A percentile compares a stretch with the other conserved stretches of the same genome.
phyloP scores from a whole-genome alignment of 2,888 invertebrate species.

The Thyatira batis region DNA sequence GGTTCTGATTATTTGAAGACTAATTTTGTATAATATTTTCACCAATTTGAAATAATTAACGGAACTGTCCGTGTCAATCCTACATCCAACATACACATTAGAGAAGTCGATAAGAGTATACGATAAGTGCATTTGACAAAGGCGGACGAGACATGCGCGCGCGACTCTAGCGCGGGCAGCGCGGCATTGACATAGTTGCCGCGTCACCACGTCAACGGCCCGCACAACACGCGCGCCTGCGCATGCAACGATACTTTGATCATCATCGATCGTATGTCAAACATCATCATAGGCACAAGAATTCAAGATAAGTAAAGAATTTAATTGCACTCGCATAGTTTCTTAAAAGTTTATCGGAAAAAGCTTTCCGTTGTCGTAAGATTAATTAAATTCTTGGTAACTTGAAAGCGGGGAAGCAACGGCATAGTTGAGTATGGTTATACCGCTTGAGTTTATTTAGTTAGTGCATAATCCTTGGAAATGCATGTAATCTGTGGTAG shows the following conservation, averaged over 20 bases:
- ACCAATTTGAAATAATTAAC: too few relatives aligned
- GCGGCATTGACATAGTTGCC: conserved; percentile 78
- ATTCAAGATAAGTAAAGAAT: background rate
- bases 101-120: conserved; percentile 73
- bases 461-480: too few relatives aligned
- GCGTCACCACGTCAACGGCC: conserved; percentile 54
- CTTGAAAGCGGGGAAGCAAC: background rate
- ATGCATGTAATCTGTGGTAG: too few relatives aligned
- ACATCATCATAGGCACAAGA: background rate
- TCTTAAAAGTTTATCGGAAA: conserved; percentile 12
- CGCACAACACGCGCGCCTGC: conserved; percentile 37
- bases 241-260: conserved; percentile 24
- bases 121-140: conserved; percentile 47
- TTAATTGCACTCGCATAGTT: background rate
- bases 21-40: too few relatives aligned
- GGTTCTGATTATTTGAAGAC: too few relatives aligned
- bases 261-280: background rate
- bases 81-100: too few relatives aligned
- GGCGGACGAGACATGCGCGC: background rate
- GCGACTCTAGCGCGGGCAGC: conserved; percentile 45
- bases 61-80: too few relatives aligned
- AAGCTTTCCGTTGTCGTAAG: conserved; percentile 19
- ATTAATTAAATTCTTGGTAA: conserved; percentile 32
- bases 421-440: too few relatives aligned
- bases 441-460: too few relatives aligned